Conservation (phyloP, 2,888 invertebrate genomes). For the Netelia melanura region DNA sequence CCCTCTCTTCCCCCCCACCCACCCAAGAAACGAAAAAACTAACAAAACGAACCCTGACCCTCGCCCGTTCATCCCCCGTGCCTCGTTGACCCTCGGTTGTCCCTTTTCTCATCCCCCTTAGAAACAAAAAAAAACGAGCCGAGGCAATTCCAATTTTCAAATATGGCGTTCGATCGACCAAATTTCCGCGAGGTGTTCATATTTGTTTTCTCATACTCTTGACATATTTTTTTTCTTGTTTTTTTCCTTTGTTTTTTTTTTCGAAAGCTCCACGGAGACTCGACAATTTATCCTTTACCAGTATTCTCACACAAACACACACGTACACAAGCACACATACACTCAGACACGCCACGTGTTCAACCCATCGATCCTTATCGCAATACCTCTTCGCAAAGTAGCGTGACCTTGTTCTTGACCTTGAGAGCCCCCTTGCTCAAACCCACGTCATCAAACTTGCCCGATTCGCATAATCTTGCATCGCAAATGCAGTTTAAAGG, state of each 20-base stretch:
- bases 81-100: conserved; percentile 38
- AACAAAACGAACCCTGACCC: conserved; percentile 9
- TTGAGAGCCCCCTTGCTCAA: conserved; percentile 38
- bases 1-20: conserved; percentile 52
- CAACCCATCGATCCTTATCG: conserved; percentile 10
- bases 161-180: conserved; percentile 3
- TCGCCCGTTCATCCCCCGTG: conserved; percentile 6
- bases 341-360: conserved; percentile 23
- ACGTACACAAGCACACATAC: too few species aligned
- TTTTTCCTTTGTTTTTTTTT: conserved; percentile 23
- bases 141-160: conserved; percentile 23
- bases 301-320: conserved; percentile 17
- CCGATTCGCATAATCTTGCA: conserved; percentile 28
- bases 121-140: conserved; percentile 30
- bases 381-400: conserved; percentile 41
- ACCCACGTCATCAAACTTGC: conserved; percentile 23
- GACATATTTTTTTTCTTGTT: conserved; percentile 10
- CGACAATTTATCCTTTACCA: conserved; percentile 13
- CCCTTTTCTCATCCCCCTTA: conserved; percentile 16
- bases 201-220: background rate
- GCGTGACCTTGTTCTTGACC: conserved; percentile 49
- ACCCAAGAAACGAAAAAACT: conserved; percentile 32
- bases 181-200: conserved; percentile 32
- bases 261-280: conserved; percentile 17
- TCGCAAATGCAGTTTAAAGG: background rate